A percentile compares a stretch with the other conserved stretches of the same genome.
Conservation (phyloP, 2,888 invertebrate species). For the Mellilla xanthometata region DNA sequence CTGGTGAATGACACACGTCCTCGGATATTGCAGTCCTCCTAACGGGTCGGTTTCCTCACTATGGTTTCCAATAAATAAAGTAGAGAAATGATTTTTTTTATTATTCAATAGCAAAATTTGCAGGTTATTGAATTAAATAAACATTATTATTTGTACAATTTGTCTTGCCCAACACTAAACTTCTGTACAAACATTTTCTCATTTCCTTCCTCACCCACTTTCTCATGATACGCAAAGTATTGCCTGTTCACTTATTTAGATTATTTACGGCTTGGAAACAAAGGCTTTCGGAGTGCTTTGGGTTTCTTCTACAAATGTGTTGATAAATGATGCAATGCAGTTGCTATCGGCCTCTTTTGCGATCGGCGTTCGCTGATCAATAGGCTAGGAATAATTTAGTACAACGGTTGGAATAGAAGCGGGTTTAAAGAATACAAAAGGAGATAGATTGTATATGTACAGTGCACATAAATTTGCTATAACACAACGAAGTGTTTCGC, state of each 20-base stretch:
- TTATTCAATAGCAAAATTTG: no score
- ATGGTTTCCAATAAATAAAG: no score
- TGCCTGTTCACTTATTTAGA: slow-evolving; percentile 17
- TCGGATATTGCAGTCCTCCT: no score
- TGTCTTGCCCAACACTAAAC: no score
- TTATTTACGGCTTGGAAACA: slow-evolving; percentile 15
- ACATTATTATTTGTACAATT: no score
- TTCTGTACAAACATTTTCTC: not conserved
- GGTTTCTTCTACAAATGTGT: slow-evolving; percentile 33
- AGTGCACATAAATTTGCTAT: slow-evolving; percentile 6
- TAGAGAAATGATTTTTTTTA: no score
- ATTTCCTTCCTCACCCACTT: not conserved
- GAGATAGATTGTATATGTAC: slow-evolving; percentile 2
- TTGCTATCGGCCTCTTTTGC: slow-evolving; percentile 24
- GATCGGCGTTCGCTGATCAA: slow-evolving; percentile 22
- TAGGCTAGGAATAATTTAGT: slow-evolving; percentile 27
- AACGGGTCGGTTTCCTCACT: no score
- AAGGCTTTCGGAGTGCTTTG: slow-evolving; percentile 15
- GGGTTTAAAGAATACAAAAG: slow-evolving; percentile 14
- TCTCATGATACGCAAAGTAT: not conserved
- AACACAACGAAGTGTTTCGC: slow-evolving; percentile 1
- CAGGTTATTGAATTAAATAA: no score
- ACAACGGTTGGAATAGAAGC: slow-evolving; percentile 19
- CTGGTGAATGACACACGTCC: no score
- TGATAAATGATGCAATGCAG: slow-evolving; percentile 39